A percentile compares a stretch with the other conserved stretches of the same genome.
phyloP scores from a whole-genome alignment of 2,797 vertebrate genomes.

The Cynopterus sphinx region DNA sequence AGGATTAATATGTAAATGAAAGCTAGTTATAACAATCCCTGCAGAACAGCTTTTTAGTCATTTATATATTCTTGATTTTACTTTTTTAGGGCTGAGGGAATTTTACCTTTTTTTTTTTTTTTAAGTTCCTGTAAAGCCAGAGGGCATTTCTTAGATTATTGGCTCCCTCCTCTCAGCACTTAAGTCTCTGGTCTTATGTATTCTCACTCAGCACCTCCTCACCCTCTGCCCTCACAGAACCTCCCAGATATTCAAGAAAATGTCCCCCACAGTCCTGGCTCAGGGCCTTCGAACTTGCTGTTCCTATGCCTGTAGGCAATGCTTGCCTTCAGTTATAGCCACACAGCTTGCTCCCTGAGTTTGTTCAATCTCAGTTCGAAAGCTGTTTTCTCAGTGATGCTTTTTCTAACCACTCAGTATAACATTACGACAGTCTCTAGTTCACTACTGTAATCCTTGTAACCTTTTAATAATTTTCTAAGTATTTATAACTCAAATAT shows the following conservation, averaged over 20 bases:
- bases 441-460: neutral
- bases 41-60: neutral
- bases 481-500: neutral
- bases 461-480: neutral
- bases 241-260: neutral
- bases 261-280: neutral
- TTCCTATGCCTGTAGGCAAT: neutral
- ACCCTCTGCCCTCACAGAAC: neutral
- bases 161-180: accelerated
- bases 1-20: neutral
- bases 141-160: too few relatives aligned
- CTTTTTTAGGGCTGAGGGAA: neutral
- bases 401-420: neutral
- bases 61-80: neutral
- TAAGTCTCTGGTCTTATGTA: neutral
- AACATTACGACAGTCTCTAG: neutral
- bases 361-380: neutral
- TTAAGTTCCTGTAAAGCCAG: neutral
- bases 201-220: accelerated
- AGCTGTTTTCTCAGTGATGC: neutral
- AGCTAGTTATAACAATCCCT: neutral
- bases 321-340: neutral
- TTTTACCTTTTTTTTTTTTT: neutral
- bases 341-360: neutral
- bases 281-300: neutral